Evolutionary conservation across 2,888 invertebrate genomes (phyloP).

Genomic region (Tenodera sinensis): DNA sequence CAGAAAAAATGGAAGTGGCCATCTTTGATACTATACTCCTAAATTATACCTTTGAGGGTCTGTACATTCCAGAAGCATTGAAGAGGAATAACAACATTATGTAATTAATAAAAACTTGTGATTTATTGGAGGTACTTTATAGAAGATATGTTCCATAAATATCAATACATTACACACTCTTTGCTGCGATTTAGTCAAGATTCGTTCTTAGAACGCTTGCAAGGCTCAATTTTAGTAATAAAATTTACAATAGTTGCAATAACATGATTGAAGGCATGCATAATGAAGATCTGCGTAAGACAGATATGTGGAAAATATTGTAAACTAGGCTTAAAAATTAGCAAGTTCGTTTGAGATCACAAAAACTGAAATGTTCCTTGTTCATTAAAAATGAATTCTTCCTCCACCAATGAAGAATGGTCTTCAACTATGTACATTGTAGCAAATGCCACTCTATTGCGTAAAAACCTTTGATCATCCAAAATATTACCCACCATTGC

Average conservation of each 20-base stretch:
- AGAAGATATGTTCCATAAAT: slow-evolving; percentile 8
- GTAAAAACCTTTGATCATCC: not conserved
- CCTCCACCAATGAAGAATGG: not conserved
- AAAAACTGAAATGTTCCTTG: not conserved
- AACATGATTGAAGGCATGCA: slow-evolving; percentile 13
- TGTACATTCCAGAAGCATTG: slow-evolving; percentile 17
- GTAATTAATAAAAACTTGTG: not conserved
- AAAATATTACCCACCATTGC: not conserved
- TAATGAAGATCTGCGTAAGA: not conserved
- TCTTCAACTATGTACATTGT: not conserved
- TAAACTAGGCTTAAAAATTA: slow-evolving; percentile 1
- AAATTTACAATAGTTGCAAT: slow-evolving; percentile 15
- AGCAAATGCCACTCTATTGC: not conserved
- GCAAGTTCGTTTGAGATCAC: not conserved
- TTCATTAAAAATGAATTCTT: not conserved
- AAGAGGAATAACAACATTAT: not conserved
- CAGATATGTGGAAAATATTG: slow-evolving; percentile 13
- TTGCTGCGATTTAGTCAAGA: not conserved
- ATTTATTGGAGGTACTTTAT: slow-evolving; percentile 14
- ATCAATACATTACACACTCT: slow-evolving; percentile 15
- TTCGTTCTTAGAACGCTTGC: not conserved
- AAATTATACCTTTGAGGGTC: not conserved
- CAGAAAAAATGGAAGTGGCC: too few species aligned
- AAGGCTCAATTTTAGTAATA: not conserved
- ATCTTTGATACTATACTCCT: too few species aligned